Evolutionary conservation across 2,113 vertebrate species (phyloP).

Genomic region (Pontoporia blainvillei): DNA sequence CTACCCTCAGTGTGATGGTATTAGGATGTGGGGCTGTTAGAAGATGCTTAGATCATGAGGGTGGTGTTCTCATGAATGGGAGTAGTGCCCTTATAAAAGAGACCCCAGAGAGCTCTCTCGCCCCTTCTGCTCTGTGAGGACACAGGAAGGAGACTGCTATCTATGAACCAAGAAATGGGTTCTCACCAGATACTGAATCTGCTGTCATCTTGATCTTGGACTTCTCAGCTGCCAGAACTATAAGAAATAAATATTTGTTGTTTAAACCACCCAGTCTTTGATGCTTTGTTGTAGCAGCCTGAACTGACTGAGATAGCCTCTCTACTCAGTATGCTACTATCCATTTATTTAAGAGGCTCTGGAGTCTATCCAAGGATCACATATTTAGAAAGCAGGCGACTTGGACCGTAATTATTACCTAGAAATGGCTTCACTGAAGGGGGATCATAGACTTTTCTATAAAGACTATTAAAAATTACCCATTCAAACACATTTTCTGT

Average conservation of each 20-base stretch:
- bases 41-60: neutral
- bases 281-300: neutral
- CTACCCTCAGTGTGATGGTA: neutral
- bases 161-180: neutral
- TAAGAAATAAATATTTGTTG: neutral
- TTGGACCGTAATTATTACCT: conserved; percentile 26
- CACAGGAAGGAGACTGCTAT: neutral
- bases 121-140: neutral
- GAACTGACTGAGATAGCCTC: neutral
- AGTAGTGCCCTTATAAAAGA: neutral
- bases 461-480: conserved; percentile 32
- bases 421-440: conserved; percentile 46
- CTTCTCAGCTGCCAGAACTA: neutral
- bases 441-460: neutral
- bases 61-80: neutral
- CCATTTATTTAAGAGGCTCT: conserved; percentile 32
- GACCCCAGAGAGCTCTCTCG: neutral
- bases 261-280: neutral
- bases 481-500: conserved; percentile 26
- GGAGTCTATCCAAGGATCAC: neutral
- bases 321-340: neutral
- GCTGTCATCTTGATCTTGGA: neutral
- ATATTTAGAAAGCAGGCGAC: conserved; percentile 32
- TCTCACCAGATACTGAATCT: neutral
- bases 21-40: neutral